phyloP scores from a whole-genome alignment of 2,888 invertebrate species.

The Philopedon plagiatum region DNA sequence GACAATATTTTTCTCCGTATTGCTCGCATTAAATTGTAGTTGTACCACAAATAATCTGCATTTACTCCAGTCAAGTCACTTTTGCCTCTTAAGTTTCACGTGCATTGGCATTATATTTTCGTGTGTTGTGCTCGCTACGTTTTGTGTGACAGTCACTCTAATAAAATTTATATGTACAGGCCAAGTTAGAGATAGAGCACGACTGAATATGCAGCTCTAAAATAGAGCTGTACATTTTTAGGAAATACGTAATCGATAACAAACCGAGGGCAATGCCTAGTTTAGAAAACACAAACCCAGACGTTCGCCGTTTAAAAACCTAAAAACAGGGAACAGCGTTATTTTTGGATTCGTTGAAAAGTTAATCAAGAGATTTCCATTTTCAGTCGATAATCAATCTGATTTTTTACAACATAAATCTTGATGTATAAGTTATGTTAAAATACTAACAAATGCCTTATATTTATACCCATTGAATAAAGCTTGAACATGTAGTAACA shows the following conservation, averaged over 20 bases:
- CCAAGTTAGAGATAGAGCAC: background rate
- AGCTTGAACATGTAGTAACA: conserved; percentile 4
- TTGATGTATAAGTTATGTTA: too few relatives aligned
- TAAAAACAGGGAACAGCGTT: background rate
- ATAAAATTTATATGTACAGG: background rate
- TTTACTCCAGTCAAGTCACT: too few relatives aligned
- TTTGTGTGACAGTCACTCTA: background rate
- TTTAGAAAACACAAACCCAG: background rate
- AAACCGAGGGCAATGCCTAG: background rate
- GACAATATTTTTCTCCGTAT: too few relatives aligned
- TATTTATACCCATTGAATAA: conserved; percentile 19
- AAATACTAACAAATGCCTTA: too few relatives aligned
- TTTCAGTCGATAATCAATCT: background rate
- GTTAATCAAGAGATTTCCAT: background rate
- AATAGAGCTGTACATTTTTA: background rate
- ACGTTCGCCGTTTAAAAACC: background rate
- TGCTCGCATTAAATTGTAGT: too few relatives aligned
- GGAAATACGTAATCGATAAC: background rate
- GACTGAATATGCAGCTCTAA: conserved; percentile 4
- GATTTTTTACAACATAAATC: too few relatives aligned
- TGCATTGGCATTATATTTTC: too few relatives aligned
- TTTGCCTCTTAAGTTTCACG: background rate
- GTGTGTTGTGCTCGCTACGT: too few relatives aligned
- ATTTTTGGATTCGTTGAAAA: conserved; percentile 1
- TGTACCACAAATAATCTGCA: too few relatives aligned